A percentile compares a stretch with the other conserved stretches of the same genome.
Conservation (phyloP, 2,113 vertebrate genomes). For the Anseranas semipalmata region DNA sequence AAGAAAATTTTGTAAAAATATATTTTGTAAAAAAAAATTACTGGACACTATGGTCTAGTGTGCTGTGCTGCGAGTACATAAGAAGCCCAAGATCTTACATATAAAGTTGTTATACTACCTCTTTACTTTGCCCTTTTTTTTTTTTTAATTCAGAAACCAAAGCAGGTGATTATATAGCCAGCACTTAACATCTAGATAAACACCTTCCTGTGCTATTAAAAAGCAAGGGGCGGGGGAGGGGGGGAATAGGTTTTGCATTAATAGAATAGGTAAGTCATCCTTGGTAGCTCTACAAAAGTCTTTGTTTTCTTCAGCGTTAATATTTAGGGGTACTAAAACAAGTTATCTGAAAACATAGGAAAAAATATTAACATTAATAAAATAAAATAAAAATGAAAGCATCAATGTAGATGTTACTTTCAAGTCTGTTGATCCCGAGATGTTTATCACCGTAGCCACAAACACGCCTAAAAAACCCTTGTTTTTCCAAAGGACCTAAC, state of each 20-base stretch:
- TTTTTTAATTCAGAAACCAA: not conserved
- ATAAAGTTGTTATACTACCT: not conserved
- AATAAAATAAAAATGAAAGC: not conserved
- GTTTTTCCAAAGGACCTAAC: not conserved
- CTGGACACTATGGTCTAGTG: not conserved
- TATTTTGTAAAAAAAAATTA: not conserved
- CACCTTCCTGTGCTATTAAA: not conserved
- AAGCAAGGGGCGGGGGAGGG: not conserved
- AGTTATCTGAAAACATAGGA: not conserved
- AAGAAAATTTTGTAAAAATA: not conserved
- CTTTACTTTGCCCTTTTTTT: not conserved
- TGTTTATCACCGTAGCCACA: not conserved
- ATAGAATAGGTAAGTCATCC: not conserved
- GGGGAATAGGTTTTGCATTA: not conserved
- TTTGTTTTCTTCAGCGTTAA: not conserved
- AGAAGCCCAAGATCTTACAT: not conserved
- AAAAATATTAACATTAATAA: not conserved
- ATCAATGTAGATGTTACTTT: not conserved
- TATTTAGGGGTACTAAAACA: not conserved
- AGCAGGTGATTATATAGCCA: not conserved
- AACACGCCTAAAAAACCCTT: not conserved
- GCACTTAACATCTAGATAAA: not conserved
- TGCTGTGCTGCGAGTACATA: not conserved
- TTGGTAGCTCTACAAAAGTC: not conserved
- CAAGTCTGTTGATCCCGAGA: not conserved